Evolutionary conservation across 1,140 invertebrate genomes (phyloP), one percentile per base, ranked within the genome.

Genomic region (Cydia amplana): DNA sequence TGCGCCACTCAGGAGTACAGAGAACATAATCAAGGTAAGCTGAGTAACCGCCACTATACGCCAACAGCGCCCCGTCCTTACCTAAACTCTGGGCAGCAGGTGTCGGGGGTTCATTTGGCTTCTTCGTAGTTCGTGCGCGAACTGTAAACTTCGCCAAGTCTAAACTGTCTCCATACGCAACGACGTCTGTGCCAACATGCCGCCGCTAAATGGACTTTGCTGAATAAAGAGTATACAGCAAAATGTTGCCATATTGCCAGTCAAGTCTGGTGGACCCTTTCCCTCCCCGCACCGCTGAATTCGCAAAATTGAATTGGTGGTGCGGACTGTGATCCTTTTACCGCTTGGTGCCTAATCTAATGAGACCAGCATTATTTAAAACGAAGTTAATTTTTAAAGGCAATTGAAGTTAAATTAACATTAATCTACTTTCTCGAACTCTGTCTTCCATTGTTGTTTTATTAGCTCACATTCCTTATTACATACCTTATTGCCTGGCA

Each of bases 1-100:
- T 6, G 84, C 89, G 40, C 84, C 89, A 9, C 80, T 93, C 23
- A 85, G 91, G 80, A 91, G 85, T 87, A 91, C 88, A 83, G 91
- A 92, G 72, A 92, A 92, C 79, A 86, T 90, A 73, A 86, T 91
- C 65, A 92, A 92, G 88, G 91, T 92, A 77, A 73, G 25, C 73
- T 72, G 74, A 77, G 64, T 46, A 87, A 87, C 75, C 90, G 90
- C 79, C 85, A 90, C 82, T 46, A 46, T 46, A 16, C 1, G 12
- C 10, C 43, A 91, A 90, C 75, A 88, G 90, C 64, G 85, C 83
- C 0, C 76, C 82, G 4, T 73, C 79, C 25, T 46, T 77, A 65
- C 80, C 77, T 80, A 93, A 90, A 78, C 85, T 89, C 76, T 46
- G 43, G 12, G 1, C 43, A 46, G 43, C 43, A 4, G 43, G 36